These are phyloP conservation scores for Oscheius sp. DNA, from an alignment of 2,888 invertebrate species.

Conservation along the genomic window DNA sequence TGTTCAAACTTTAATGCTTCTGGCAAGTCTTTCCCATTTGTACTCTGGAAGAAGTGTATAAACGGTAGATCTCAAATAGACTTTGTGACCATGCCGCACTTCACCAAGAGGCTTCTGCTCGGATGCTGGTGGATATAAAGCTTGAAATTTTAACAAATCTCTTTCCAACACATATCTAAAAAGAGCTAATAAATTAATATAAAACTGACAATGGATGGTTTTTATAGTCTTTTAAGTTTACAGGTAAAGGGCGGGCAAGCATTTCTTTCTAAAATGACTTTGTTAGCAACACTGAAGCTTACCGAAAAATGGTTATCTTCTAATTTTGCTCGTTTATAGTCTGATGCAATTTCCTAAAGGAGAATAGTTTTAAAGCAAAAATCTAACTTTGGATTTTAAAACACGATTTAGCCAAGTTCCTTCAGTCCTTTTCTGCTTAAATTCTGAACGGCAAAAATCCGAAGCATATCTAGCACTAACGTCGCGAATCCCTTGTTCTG, in stretches of 20 bases:
- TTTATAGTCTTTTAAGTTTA: constrained; percentile 85
- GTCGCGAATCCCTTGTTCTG: constrained; percentile 79
- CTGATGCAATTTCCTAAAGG: constrained; percentile 19
- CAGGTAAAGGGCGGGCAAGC: constrained; percentile 86
- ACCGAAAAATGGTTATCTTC: constrained; percentile 49
- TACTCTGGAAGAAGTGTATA: constrained; percentile 85
- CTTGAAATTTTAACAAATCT: constrained; percentile 93
- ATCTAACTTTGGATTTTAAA: no score
- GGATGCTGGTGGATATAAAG: constrained; percentile 87
- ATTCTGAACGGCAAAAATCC: constrained; percentile 83
- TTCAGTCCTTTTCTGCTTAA: constrained; percentile 79
- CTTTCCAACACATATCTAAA: constrained; percentile 80
- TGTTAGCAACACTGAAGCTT: no score
- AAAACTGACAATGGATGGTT: constrained; percentile 82
- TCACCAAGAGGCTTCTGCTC: constrained; percentile 85
- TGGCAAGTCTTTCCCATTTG: constrained; percentile 91
- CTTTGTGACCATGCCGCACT: no score
- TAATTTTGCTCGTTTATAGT: constrained; percentile 37
- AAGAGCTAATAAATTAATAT: background rate
- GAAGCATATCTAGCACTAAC: constrained; percentile 86
- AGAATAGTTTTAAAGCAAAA: no score
- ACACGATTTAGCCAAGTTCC: constrained; percentile 84
- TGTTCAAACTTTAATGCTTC: constrained; percentile 79
- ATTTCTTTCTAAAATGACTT: constrained; percentile 78
- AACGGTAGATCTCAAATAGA: constrained; percentile 86